phyloP scores from a whole-genome alignment of 1,140 invertebrate genomes.

The Brachionus calyciflorus region DNA sequence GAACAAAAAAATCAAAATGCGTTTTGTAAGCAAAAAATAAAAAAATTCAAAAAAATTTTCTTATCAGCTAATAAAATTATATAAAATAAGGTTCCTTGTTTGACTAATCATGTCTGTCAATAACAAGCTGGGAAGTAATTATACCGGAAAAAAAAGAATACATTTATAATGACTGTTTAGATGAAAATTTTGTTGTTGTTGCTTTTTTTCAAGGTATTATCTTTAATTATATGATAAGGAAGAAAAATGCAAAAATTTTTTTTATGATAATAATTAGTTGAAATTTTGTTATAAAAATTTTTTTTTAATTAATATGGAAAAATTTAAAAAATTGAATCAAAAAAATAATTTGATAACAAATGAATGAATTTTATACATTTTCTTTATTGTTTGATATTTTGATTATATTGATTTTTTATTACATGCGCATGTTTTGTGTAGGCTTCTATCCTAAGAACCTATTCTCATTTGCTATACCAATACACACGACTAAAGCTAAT shows the following conservation, averaged over 20 bases:
- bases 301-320: not conserved
- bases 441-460: not conserved
- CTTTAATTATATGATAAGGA: conserved; percentile 14
- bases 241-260: not conserved
- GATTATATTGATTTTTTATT: no score
- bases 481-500: conserved; percentile 14
- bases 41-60: no score
- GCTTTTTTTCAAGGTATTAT: no score
- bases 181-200: no score
- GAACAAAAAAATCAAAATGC: no score
- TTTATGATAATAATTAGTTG: conserved; percentile 12
- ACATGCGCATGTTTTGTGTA: not conserved
- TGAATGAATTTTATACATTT: no score
- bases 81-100: no score
- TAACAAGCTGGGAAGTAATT: not conserved
- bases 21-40: no score
- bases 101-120: no score
- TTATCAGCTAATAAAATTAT: no score
- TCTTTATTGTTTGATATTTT: no score
- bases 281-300: not conserved
- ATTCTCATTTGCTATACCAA: conserved; percentile 32
- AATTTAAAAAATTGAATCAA: not conserved
- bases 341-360: not conserved
- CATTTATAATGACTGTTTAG: no score
- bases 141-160: not conserved